phyloP scores from a whole-genome alignment of 2,888 invertebrate genomes.

The Aporophyla lueneburgensis region DNA sequence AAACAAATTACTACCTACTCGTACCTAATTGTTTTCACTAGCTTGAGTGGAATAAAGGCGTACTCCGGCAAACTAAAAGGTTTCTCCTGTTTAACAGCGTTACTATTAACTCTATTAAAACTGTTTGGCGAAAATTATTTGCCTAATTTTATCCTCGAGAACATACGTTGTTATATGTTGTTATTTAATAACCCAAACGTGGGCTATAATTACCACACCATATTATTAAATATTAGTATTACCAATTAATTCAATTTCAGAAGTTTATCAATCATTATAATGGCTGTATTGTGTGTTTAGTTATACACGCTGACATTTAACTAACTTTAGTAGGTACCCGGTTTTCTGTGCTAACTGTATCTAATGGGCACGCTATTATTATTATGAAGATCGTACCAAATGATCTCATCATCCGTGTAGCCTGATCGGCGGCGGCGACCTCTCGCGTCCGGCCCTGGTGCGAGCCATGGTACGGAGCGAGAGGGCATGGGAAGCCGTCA shows the following conservation, averaged over 20 bases:
- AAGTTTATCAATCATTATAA: not conserved
- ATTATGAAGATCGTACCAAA: not conserved
- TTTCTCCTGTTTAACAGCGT: constrained; percentile 12
- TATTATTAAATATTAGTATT: no score
- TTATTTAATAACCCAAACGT: no score
- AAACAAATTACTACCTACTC: constrained; percentile 47
- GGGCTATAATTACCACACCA: no score
- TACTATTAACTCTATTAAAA: constrained; percentile 2
- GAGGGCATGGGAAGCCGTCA: no score
- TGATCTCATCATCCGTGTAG: no score
- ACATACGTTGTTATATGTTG: not conserved
- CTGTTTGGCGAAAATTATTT: not conserved
- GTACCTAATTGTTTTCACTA: constrained; percentile 32
- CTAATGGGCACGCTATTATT: not conserved
- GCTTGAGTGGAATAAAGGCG: constrained; percentile 11
- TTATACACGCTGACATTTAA: not conserved
- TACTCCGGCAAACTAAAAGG: constrained; percentile 39
- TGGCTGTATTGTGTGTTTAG: not conserved
- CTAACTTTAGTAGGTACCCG: not conserved
- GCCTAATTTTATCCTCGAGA: not conserved
- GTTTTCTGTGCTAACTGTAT: no score
- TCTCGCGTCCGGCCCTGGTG: no score
- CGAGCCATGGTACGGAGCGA: no score
- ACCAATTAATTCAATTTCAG: not conserved
- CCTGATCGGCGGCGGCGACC: no score